These are phyloP conservation scores for Otolemur garnettii DNA, from an alignment of 2,113 vertebrate genomes.

Conservation along the genomic window DNA sequence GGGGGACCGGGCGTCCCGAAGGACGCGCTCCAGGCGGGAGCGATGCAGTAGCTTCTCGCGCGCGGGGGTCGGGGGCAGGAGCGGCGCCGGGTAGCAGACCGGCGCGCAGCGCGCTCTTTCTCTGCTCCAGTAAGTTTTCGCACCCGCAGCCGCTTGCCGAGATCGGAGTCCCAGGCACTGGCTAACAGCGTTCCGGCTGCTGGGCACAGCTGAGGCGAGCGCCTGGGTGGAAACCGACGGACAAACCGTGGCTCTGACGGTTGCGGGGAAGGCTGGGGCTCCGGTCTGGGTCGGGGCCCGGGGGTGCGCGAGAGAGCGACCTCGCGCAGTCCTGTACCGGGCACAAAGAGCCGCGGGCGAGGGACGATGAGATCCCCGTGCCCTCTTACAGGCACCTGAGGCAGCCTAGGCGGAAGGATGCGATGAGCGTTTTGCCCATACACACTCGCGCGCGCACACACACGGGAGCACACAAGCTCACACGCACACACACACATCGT, in stretches of 20 bases:
- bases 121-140: conserved; percentile 72
- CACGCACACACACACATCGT: not conserved
- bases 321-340: not conserved
- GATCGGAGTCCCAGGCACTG: conserved; percentile 1
- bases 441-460: not conserved
- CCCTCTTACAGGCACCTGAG: conserved; percentile 67
- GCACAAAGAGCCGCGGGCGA: conserved; percentile 72
- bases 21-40: not conserved
- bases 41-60: not conserved
- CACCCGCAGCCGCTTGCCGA: not conserved
- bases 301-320: not conserved
- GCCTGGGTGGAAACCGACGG: not conserved
- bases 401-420: conserved; percentile 76
- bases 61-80: not conserved
- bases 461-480: not conserved
- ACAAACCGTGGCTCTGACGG: not conserved
- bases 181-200: conserved; percentile 38
- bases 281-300: not conserved
- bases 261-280: not conserved
- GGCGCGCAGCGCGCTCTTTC: not conserved
- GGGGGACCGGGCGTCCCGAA: not conserved
- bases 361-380: not conserved
- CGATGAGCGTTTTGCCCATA: conserved; percentile 45
- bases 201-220: not conserved
- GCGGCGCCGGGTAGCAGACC: not conserved